Evolutionary conservation across 2,888 invertebrate species (phyloP).

Genomic region (Macroteleia sp.): DNA sequence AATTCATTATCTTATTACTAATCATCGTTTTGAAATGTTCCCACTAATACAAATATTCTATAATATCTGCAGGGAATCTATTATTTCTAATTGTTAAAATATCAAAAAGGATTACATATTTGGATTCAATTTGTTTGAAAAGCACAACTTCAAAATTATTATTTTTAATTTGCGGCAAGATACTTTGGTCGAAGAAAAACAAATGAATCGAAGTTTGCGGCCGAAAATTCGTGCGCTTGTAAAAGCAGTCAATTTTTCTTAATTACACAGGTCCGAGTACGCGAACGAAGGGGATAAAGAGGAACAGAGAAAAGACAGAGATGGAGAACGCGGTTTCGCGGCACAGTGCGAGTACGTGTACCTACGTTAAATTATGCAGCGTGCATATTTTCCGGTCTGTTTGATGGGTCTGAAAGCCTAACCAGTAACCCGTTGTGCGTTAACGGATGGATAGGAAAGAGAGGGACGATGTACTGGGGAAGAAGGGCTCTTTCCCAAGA

Average conservation of each 20-base stretch:
- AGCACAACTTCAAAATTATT: too few relatives aligned
- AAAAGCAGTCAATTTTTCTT: conserved; percentile 56
- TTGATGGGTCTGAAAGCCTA: conserved; percentile 78
- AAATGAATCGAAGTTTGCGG: too few relatives aligned
- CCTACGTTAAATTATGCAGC: conserved; percentile 81
- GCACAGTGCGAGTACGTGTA: conserved; percentile 61
- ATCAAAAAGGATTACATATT: too few relatives aligned
- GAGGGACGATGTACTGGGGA: conserved; percentile 59
- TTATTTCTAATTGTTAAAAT: too few relatives aligned
- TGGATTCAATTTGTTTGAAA: too few relatives aligned
- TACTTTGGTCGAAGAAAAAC: too few relatives aligned
- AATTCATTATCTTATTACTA: too few relatives aligned
- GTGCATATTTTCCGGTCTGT: conserved; percentile 83
- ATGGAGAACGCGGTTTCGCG: conserved; percentile 59
- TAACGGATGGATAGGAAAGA: conserved; percentile 66
- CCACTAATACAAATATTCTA: too few relatives aligned
- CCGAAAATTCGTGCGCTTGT: conserved; percentile 39
- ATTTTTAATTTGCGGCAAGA: too few relatives aligned
- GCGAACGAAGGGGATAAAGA: conserved; percentile 39
- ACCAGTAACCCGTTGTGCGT: conserved; percentile 65
- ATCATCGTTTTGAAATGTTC: too few relatives aligned
- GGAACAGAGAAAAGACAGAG: conserved; percentile 28
- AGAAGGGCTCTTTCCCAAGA: conserved; percentile 64
- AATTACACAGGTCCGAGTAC: conserved; percentile 48
- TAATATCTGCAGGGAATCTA: too few relatives aligned